Conservation (phyloP, 1,140 invertebrate genomes). For the Teleogryllus occipitalis region DNA sequence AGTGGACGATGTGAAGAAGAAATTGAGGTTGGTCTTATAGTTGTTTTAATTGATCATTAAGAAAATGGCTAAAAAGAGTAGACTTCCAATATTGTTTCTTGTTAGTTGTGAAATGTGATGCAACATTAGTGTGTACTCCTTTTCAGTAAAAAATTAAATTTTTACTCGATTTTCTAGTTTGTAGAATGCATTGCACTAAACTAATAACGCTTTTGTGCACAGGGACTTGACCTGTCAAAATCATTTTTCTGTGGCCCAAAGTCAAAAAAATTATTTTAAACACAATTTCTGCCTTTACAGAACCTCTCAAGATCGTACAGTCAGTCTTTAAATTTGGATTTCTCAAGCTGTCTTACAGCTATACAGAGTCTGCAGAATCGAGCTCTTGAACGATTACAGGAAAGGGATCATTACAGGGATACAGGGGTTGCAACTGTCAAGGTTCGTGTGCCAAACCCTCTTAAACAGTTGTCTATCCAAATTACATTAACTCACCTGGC, state of each 20-base stretch:
- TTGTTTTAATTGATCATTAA: neutral
- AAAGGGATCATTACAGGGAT: constrained; percentile 49
- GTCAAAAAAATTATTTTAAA: no score
- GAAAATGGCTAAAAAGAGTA: constrained; percentile 19
- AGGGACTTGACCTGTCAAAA: no score
- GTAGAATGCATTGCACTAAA: no score
- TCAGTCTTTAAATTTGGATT: constrained; percentile 41
- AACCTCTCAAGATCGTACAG: constrained; percentile 48
- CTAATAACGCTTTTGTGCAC: no score
- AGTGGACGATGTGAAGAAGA: constrained; percentile 35
- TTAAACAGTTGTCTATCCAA: constrained; percentile 38
- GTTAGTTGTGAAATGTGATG: no score
- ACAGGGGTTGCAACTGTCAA: constrained; percentile 56
- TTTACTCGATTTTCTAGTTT: no score
- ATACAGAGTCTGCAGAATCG: constrained; percentile 54
- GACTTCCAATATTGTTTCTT: no score
- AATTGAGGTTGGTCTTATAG: constrained; percentile 37
- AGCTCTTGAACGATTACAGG: constrained; percentile 55
- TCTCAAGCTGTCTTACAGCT: constrained; percentile 40
- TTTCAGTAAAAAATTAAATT: no score
- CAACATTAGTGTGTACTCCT: no score
- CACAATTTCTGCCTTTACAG: constrained; percentile 36
- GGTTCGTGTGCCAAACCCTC: constrained; percentile 42
- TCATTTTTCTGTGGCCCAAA: no score
- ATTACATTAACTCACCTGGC: constrained; percentile 42